These are phyloP conservation scores for Dioctria linearis DNA, from an alignment of 2,888 invertebrate genomes.

Conservation along the genomic window DNA sequence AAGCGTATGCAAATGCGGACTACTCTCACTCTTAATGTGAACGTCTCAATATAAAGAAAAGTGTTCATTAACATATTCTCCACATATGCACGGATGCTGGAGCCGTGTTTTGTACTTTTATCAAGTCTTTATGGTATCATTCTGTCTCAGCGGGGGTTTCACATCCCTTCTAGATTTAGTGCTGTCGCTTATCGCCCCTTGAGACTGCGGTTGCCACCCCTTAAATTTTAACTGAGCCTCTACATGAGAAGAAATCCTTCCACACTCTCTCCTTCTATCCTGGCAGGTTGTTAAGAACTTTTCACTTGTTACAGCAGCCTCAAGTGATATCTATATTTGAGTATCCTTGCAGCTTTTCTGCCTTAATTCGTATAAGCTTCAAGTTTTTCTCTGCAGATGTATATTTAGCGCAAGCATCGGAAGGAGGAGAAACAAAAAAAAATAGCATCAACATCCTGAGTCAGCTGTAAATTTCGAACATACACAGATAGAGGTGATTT, in stretches of 20 bases:
- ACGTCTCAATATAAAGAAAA: not conserved
- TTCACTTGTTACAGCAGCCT: not conserved
- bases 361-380: not conserved
- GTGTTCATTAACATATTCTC: slow-evolving; percentile 6
- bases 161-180: not conserved
- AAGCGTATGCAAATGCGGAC: not conserved
- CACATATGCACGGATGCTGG: not conserved
- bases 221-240: not conserved
- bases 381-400: not conserved
- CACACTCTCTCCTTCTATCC: no score
- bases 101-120: not conserved
- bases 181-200: no score
- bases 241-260: not conserved
- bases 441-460: not conserved
- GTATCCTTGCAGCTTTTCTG: not conserved
- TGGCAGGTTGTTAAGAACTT: not conserved
- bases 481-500: not conserved
- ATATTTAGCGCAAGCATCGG: not conserved
- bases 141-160: not conserved
- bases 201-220: no score
- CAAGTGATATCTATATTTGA: not conserved
- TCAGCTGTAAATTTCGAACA: not conserved
- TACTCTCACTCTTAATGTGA: not conserved
- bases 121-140: not conserved
- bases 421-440: not conserved